A percentile compares a stretch with the other conserved stretches of the same genome.
Evolutionary conservation across 2,797 vertebrate species (phyloP).

Genomic region (Cynodonichthys magdalenae): DNA sequence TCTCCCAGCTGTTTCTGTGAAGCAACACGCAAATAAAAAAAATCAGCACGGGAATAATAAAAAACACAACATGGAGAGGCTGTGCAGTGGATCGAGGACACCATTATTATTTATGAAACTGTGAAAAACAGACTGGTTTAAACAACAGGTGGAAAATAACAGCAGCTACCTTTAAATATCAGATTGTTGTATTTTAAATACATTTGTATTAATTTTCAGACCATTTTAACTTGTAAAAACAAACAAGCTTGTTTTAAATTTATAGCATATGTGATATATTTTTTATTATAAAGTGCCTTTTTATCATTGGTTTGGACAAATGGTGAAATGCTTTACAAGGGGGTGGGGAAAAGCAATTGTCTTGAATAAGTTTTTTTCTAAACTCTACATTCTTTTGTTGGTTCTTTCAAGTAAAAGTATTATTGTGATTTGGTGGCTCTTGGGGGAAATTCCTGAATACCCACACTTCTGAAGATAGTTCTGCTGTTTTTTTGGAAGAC

Average conservation of each 20-base stretch:
- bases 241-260: too few species aligned
- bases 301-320: too few species aligned
- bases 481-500: neutral
- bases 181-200: neutral
- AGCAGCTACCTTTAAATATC: neutral
- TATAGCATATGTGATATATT: too few species aligned
- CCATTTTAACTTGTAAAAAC: too few species aligned
- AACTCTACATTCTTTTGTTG: too few species aligned
- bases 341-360: too few species aligned
- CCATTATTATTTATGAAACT: neutral
- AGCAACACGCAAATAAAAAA: slow-evolving; percentile 29
- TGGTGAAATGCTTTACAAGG: too few species aligned
- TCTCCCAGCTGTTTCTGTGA: slow-evolving; percentile 82
- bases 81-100: neutral
- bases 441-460: neutral
- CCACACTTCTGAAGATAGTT: neutral
- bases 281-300: too few species aligned
- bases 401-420: too few species aligned
- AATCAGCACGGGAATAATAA: neutral
- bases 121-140: neutral
- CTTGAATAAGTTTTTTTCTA: too few species aligned
- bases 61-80: slow-evolving; percentile 7
- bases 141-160: neutral
- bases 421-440: neutral
- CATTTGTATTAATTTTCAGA: neutral